Evolutionary conservation across 1,140 invertebrate genomes (phyloP).

Genomic region (Mercenaria mercenaria): DNA sequence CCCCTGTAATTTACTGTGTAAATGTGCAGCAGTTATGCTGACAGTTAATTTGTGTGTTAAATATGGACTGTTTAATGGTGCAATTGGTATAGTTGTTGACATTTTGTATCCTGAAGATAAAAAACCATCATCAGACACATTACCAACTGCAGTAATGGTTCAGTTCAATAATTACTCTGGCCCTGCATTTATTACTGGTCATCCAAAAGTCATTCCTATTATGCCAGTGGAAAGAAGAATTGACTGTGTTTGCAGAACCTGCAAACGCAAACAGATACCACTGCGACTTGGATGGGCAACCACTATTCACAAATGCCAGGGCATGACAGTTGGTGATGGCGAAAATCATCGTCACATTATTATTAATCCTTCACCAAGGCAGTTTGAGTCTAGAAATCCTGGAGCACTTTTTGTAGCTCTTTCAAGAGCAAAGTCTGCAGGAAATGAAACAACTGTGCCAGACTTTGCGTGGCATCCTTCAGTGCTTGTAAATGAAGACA

Average conservation of each 20-base stretch:
- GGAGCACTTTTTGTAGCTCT: conserved; percentile 67
- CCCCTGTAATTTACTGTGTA: conserved; percentile 19
- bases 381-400: conserved; percentile 65
- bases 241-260: too few species aligned
- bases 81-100: conserved; percentile 54
- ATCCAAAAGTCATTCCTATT: conserved; percentile 47
- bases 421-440: too few species aligned
- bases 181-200: conserved; percentile 19
- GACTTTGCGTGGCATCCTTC: conserved; percentile 65
- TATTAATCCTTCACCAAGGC: conserved; percentile 60
- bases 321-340: too few species aligned
- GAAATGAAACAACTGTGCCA: too few species aligned
- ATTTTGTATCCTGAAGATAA: conserved; percentile 49
- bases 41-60: conserved; percentile 58
- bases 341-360: conserved; percentile 62
- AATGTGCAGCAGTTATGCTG: conserved; percentile 65
- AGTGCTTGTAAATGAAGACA: too few species aligned
- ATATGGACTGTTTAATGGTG: conserved; percentile 61
- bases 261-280: conserved; percentile 70
- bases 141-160: conserved; percentile 59
- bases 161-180: conserved; percentile 57
- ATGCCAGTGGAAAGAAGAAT: conserved; percentile 49
- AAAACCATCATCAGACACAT: conserved; percentile 38
- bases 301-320: too few species aligned
- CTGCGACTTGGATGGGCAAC: conserved; percentile 64